A percentile compares a stretch with the other conserved stretches of the same genome.
phyloP scores from a whole-genome alignment of 1,140 invertebrate species.

The Drosophila arawakana region DNA sequence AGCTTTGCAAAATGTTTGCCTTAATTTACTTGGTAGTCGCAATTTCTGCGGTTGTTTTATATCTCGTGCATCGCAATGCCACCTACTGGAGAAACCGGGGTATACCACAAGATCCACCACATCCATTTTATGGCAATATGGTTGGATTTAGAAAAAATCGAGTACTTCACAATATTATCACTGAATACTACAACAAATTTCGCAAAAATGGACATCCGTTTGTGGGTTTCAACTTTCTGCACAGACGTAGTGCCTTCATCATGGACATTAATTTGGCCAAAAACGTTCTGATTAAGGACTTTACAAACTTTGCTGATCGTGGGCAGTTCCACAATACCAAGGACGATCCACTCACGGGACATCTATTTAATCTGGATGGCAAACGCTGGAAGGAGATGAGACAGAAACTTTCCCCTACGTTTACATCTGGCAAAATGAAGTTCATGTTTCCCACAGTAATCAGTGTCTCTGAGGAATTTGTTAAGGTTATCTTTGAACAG shows the following conservation, averaged over 20 bases:
- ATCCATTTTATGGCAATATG: slow-evolving; percentile 70
- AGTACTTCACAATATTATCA: slow-evolving; percentile 15
- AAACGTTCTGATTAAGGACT: slow-evolving; percentile 86
- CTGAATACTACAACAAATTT: slow-evolving; percentile 43
- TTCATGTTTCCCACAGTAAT: slow-evolving; percentile 85
- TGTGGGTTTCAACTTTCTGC: slow-evolving; percentile 53
- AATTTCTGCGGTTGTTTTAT: slow-evolving; percentile 33
- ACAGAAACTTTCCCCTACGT: slow-evolving; percentile 85
- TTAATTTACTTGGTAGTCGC: slow-evolving; percentile 17
- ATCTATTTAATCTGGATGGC: slow-evolving; percentile 84
- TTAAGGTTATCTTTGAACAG: slow-evolving; percentile 24
- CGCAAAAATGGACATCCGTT: slow-evolving; percentile 62
- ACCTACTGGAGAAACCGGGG: slow-evolving; percentile 79
- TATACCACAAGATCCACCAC: slow-evolving; percentile 78
- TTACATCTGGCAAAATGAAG: slow-evolving; percentile 86
- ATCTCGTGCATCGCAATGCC: slow-evolving; percentile 15
- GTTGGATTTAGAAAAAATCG: slow-evolving; percentile 32
- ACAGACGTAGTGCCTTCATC: slow-evolving; percentile 23
- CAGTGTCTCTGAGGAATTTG: slow-evolving; percentile 48
- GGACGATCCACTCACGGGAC: slow-evolving; percentile 84
- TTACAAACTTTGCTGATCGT: slow-evolving; percentile 85
- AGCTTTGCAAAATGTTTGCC: slow-evolving; percentile 5
- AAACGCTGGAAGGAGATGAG: slow-evolving; percentile 86
- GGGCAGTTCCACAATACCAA: slow-evolving; percentile 84
- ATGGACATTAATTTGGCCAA: slow-evolving; percentile 80